Evolutionary conservation across 2,797 vertebrate species (phyloP), one percentile per base, ranked within the genome.

Genomic region (Coregonus sp.): DNA sequence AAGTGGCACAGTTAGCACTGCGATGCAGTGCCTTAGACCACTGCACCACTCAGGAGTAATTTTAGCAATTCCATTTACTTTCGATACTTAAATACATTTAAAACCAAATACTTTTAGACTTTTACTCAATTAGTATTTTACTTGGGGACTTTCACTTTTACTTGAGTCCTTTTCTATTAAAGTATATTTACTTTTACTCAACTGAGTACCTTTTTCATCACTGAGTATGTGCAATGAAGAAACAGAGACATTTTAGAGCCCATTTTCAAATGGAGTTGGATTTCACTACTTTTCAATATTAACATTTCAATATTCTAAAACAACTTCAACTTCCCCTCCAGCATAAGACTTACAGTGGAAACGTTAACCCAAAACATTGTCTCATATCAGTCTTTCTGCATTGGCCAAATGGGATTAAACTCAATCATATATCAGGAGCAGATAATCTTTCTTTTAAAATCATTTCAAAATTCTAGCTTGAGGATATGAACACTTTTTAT

Each of bases 351-450:
- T 20, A 56, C 50, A 25, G 73, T 70, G 72, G 12, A 40, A 35
- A 54, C 51, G 63, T 29, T 54, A 73, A 29, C 54, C 12, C 54
- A 54, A 37, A 47, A 76, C 73, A 67, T 56, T 37, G 73, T 66
- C 54, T 29, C 54, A 73, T 50, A 81, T 29, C 16, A 65, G 35
- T 77, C 52, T 71, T 72, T 47, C 31, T 72, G 51, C 56, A 47
- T 77, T 72, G 59, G 56, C 31, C 51, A 77, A 82, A 77, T 75
- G 29, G 65, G 72, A 82, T 80, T 80, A 77, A 37, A 52, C 35
- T 68, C 33, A 29, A n/a, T 71, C 61, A 72, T 31, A 6, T 75
- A 69, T 75, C 74, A 69, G 31, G 66, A 65, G 54, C 47, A 74
- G 50, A 70, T 70, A 40, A 61, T 77, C 31, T 71, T 72, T 67